Percentiles rank a stretch among this genome's conserved stretches.
phyloP scores from a whole-genome alignment of 2,888 invertebrate genomes.

The Xylota sylvarum region DNA sequence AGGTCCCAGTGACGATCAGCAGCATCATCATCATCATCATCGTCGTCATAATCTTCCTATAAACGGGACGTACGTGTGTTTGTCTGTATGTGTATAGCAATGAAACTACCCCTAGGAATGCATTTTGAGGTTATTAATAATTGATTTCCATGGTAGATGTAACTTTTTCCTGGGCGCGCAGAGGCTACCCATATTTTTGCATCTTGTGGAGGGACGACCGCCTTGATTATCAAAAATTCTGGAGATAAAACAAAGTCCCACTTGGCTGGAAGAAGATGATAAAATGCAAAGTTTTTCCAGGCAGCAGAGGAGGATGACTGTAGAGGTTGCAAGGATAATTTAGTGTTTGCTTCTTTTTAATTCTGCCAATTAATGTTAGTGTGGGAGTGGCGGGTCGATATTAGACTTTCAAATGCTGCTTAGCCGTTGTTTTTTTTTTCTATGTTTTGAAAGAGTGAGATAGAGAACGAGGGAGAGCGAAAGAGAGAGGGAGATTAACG shows the following conservation, averaged over 20 bases:
- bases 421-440: slow-evolving; percentile 7
- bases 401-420: slow-evolving; percentile 51
- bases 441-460: neutral
- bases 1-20: slow-evolving; percentile 8
- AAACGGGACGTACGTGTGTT: slow-evolving; percentile 12
- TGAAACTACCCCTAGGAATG: slow-evolving; percentile 45
- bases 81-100: neutral
- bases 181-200: slow-evolving; percentile 40
- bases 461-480: neutral
- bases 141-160: slow-evolving; percentile 57
- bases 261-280: slow-evolving; percentile 55
- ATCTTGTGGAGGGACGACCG: slow-evolving; percentile 25
- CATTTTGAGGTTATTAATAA: slow-evolving; percentile 69
- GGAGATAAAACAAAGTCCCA: slow-evolving; percentile 58
- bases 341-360: slow-evolving; percentile 67
- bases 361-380: slow-evolving; percentile 65
- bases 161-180: slow-evolving; percentile 9
- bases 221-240: slow-evolving; percentile 63
- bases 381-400: neutral
- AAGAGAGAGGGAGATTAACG: slow-evolving; percentile 25
- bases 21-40: slow-evolving; percentile 26
- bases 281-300: slow-evolving; percentile 59
- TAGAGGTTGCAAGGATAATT: slow-evolving; percentile 49
- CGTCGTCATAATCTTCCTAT: slow-evolving; percentile 41
- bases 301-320: neutral